Evolutionary conservation across 2,113 vertebrate species (phyloP).

Genomic region (Poecile atricapillus): DNA sequence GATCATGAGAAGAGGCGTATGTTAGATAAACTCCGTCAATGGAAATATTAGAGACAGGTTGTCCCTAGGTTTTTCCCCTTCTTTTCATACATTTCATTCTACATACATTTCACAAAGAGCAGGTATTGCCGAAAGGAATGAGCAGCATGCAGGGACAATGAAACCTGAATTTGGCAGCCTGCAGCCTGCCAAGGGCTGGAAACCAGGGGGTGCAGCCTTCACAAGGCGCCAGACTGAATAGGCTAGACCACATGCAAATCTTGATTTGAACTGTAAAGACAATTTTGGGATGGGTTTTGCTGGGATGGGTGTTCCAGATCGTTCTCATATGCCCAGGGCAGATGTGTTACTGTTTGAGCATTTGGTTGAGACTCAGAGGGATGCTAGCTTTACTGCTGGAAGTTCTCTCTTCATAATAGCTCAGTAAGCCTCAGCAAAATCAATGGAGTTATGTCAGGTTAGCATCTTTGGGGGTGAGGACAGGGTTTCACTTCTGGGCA

Average conservation of each 20-base stretch:
- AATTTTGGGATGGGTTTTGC: background rate
- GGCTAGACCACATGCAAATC: slow-evolving; percentile 8
- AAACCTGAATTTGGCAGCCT: background rate
- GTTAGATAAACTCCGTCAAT: background rate
- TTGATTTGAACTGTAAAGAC: background rate
- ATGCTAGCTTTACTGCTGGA: background rate
- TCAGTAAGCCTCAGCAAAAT: background rate
- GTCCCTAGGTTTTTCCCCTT: background rate
- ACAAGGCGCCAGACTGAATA: fast-evolving
- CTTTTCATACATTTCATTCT: background rate
- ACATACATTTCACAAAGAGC: background rate
- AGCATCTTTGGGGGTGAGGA: background rate
- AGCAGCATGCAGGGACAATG: fast-evolving
- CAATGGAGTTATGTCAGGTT: background rate
- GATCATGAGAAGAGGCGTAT: background rate
- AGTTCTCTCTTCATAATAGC: background rate
- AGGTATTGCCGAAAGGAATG: background rate
- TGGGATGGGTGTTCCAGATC: background rate
- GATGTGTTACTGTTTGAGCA: background rate
- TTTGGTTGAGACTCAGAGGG: background rate
- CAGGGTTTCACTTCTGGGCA: background rate
- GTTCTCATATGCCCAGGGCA: background rate
- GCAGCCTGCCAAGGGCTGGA: background rate
- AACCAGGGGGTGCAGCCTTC: background rate
- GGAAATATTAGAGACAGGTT: background rate